Evolutionary conservation across 2,113 vertebrate genomes (phyloP).

Genomic region (Syrrhaptes paradoxus): DNA sequence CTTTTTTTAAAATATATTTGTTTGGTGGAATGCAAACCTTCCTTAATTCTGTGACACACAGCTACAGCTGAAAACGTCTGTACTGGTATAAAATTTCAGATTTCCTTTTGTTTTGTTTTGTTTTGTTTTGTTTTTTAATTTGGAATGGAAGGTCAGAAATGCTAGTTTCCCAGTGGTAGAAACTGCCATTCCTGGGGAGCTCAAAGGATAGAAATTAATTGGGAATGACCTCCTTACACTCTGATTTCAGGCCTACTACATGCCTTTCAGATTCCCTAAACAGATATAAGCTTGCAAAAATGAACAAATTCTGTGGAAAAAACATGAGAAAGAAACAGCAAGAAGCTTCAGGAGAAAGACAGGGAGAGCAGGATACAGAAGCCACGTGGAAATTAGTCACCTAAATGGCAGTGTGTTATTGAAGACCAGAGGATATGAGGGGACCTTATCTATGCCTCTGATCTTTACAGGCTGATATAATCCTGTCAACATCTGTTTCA

Average conservation of each 20-base stretch:
- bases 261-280: not conserved
- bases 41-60: not conserved
- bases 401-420: not conserved
- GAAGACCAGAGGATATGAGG: not conserved
- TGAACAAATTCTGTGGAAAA: not conserved
- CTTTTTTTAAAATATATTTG: not conserved
- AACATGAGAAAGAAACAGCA: not conserved
- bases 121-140: not conserved
- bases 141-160: not conserved
- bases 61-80: not conserved
- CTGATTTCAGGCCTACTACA: not conserved
- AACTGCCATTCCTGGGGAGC: not conserved
- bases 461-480: not conserved
- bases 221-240: rapidly evolving
- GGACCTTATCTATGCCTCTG: not conserved
- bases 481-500: not conserved
- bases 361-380: not conserved
- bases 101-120: not conserved
- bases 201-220: not conserved
- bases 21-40: not conserved
- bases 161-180: not conserved
- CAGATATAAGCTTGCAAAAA: not conserved
- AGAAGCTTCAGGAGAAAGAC: not conserved
- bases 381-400: not conserved
- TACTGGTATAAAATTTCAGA: not conserved